These are phyloP conservation scores for Anolis carolinensis DNA, from an alignment of 2,113 vertebrate species.

Conservation along the genomic window DNA sequence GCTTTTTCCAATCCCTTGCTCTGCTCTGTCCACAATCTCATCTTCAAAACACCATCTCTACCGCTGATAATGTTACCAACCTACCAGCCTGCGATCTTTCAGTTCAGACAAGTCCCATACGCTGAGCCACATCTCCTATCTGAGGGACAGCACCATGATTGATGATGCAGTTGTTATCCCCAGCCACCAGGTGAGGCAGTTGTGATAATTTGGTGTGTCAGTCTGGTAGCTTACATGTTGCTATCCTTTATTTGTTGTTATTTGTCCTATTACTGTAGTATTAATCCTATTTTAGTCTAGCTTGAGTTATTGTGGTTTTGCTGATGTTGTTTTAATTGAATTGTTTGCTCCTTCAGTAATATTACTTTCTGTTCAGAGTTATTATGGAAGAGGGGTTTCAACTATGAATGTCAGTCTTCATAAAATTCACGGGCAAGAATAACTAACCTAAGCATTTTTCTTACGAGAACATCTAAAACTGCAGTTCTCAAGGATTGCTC, in stretches of 20 bases:
- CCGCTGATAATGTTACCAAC: conserved; percentile 74
- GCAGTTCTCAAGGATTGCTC: too few species aligned
- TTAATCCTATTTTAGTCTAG: neutral
- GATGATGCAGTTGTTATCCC: conserved; percentile 86
- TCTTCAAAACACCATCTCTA: conserved; percentile 67
- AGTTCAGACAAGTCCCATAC: conserved; percentile 96
- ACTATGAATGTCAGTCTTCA: too few species aligned
- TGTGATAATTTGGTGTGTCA: rapidly evolving
- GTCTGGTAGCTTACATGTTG: neutral
- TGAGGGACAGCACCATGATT: conserved; percentile 85
- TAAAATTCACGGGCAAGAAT: too few species aligned
- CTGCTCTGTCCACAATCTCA: conserved; percentile 67
- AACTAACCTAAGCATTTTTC: too few species aligned
- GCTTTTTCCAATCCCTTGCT: conserved; percentile 78
- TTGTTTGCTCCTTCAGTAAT: neutral
- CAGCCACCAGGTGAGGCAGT: conserved; percentile 85
- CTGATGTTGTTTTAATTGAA: neutral
- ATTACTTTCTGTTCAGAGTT: neutral
- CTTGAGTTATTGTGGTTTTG: neutral
- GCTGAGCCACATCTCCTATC: conserved; percentile 88
- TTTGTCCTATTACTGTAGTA: neutral
- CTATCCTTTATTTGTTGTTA: neutral
- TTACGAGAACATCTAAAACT: too few species aligned
- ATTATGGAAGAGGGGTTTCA: neutral
- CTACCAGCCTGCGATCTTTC: conserved; percentile 84